Conservation (phyloP, 2,113 vertebrate species). For the Ceyx cyanopectus region DNA sequence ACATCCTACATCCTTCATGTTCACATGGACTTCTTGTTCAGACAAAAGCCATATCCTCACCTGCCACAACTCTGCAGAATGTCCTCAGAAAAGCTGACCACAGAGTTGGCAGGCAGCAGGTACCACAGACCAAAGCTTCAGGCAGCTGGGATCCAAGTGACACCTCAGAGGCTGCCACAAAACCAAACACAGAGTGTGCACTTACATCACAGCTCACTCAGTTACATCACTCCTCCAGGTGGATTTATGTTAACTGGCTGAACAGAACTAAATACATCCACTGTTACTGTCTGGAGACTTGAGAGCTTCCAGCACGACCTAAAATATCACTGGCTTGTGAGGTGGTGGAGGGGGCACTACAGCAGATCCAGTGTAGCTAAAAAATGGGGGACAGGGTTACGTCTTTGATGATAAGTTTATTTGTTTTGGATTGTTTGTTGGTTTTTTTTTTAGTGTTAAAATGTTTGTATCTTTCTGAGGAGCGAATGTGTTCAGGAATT, state of each 20-base stretch:
- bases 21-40: accelerated
- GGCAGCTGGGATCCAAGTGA: not conserved
- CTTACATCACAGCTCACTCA: not conserved
- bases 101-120: not conserved
- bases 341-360: not conserved
- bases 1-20: not conserved
- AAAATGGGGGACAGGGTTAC: not conserved
- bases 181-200: accelerated
- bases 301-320: not conserved
- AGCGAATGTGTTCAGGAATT: not conserved
- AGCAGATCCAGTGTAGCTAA: not conserved
- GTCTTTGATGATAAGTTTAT: not conserved
- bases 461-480: not conserved
- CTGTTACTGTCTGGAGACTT: not conserved
- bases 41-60: not conserved
- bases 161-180: not conserved
- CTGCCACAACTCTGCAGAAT: not conserved
- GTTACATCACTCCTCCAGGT: not conserved
- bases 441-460: not conserved
- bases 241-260: not conserved
- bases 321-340: not conserved
- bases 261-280: not conserved
- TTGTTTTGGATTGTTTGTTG: not conserved
- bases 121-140: not conserved
- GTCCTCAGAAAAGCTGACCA: not conserved